A percentile compares a stretch with the other conserved stretches of the same genome.
These are phyloP conservation scores for Subacronicta megacephala DNA, from an alignment of 2,888 invertebrate species.

Conservation along the genomic window DNA sequence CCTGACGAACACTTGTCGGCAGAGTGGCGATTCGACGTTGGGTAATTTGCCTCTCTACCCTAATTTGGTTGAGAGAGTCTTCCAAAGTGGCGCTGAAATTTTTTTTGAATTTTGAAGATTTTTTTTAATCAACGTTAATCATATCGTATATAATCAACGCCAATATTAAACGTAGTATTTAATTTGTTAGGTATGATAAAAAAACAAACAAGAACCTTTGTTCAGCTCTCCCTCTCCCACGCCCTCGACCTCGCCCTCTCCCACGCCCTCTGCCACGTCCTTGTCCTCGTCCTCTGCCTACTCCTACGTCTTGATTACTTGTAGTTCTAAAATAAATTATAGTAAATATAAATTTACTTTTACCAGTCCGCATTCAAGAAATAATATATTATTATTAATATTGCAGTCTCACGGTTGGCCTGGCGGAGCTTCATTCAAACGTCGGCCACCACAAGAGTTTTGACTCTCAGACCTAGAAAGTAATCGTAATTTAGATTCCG, in stretches of 20 bases:
- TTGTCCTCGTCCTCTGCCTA: background rate
- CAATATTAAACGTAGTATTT: background rate
- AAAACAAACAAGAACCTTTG: background rate
- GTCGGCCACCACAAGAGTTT: constrained; percentile 1
- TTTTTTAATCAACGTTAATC: constrained; percentile 3
- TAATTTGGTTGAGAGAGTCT: background rate
- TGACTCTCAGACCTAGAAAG: constrained; percentile 3
- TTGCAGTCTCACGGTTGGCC: constrained; percentile 1
- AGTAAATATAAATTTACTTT: constrained; percentile 2
- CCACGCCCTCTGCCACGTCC: constrained; percentile 1
- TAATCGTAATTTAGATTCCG: no score
- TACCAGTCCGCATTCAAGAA: background rate
- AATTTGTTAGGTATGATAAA: constrained; percentile 3
- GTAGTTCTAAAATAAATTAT: constrained; percentile 9
- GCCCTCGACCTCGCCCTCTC: no score
- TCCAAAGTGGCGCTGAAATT: constrained; percentile 2
- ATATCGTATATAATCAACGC: no score
- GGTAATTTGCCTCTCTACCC: constrained; percentile 7
- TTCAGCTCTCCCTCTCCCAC: constrained; percentile 2
- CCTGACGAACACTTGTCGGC: background rate
- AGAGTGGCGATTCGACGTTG: constrained; percentile 10
- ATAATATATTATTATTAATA: background rate
- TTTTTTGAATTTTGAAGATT: no score
- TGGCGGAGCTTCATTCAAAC: background rate
- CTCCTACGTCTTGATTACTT: constrained; percentile 6